Evolutionary conservation across 2,113 vertebrate genomes (phyloP), one percentile per base, ranked within the genome.

Genomic region (Nicator chloris): DNA sequence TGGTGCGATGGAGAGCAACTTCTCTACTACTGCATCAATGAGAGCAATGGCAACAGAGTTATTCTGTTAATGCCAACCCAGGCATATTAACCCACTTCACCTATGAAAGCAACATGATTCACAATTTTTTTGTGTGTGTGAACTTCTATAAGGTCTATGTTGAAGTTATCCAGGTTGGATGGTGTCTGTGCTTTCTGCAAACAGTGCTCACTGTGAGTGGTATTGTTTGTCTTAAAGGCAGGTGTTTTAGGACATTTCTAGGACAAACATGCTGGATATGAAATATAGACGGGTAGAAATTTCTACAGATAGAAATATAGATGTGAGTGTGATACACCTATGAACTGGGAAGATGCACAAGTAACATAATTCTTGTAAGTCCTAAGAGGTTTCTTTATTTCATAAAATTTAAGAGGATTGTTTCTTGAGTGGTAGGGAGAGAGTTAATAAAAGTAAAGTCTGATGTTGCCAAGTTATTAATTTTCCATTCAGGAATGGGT

Each of bases 401-500:
- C 12, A 65, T 63, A 68, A 56, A 42, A 80, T 27, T 44, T 26
- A n/a, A 56, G 47, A 44, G 7, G 11, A 60, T n/a, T 54, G 2
- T 63, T 86, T 71, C 60, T 71, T 81, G 59, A 82, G 11, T 59
- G 33, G 51, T 83, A 44, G 15, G 28, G 60, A 78, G 94, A 86
- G 51, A 71, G 71, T 88, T 92, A 95, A 70, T n/a, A 44, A 70
- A 77, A 56, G 30, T 40, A 37, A 82, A 88, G 11, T 14, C 56
- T 60, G 44, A 88, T 30, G n/a, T 64, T 94, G 80, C 49, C 76
- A 92, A 93, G 82, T 75, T 88, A 88, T 68, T 88, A 23, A 78
- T 92, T 88, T 95, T 94, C 88, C 56, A 61, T 86, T 92, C 40
- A 40, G 79, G 61, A 96, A 64, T 40, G 56, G 9, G 44, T 71